Conservation (phyloP, 2,888 invertebrate species). For the Metacarcinus magister region DNA sequence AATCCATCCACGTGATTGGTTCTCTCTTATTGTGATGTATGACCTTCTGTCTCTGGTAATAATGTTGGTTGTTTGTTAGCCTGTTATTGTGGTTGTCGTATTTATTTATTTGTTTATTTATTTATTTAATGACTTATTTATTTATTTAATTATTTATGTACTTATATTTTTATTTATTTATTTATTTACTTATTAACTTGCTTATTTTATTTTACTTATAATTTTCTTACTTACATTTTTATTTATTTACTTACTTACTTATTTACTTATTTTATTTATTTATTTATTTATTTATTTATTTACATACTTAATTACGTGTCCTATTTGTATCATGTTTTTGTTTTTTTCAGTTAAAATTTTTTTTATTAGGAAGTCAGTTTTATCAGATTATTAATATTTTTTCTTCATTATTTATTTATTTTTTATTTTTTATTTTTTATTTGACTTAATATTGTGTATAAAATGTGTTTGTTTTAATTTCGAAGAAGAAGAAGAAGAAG, state of each 20-base stretch:
- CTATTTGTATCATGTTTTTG: no score
- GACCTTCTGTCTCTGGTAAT: neutral
- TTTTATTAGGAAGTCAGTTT: no score
- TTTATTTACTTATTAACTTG: neutral
- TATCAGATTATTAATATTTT: no score
- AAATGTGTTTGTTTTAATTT: no score
- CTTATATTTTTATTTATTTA: neutral
- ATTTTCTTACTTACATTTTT: no score
- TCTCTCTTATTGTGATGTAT: neutral
- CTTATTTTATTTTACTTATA: neutral
- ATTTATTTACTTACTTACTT: no score
- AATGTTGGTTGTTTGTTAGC: neutral
- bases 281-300: no score
- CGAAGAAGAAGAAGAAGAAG: no score
- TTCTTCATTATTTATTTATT: neutral
- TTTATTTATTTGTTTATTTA: neutral
- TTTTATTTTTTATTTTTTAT: neutral
- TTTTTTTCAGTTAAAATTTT: no score
- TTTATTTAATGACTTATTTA: neutral
- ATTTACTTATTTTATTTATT: no score
- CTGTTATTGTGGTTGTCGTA: neutral
- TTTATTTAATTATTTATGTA: neutral
- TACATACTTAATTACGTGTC: no score
- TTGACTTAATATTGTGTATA: no score
- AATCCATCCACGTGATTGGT: neutral